Conservation (phyloP, 35 echinoderm and acorn worm species). For the Acanthaster planci region DNA sequence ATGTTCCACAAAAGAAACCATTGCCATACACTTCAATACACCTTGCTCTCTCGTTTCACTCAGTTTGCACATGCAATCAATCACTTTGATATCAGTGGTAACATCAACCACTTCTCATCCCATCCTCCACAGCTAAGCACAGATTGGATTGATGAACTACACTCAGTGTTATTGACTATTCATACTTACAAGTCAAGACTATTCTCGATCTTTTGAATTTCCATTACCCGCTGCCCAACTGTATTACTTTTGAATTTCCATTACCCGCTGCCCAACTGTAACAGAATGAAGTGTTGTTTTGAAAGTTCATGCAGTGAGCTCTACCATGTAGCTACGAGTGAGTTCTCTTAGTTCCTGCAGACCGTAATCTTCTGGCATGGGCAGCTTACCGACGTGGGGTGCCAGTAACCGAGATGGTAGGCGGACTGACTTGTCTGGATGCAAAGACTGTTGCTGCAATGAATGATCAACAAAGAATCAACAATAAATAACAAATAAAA, state of each 20-base stretch:
- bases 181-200: background rate
- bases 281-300: background rate
- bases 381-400: conserved; percentile 83
- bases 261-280: background rate
- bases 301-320: conserved; percentile 54
- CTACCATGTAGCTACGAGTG: conserved; percentile 80
- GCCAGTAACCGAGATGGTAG: conserved; percentile 76
- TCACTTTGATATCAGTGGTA: too few relatives aligned
- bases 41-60: too few relatives aligned
- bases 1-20: too few relatives aligned
- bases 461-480: background rate
- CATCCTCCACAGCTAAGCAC: too few relatives aligned
- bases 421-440: conserved; percentile 9
- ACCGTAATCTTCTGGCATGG: conserved; percentile 93
- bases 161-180: too few relatives aligned
- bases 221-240: background rate
- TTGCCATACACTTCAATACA: too few relatives aligned
- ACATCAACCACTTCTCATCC: too few relatives aligned
- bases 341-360: conserved; percentile 86
- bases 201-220: background rate
- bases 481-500: too few relatives aligned
- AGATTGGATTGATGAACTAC: too few relatives aligned
- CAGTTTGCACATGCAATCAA: too few relatives aligned
- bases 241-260: background rate
- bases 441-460: conserved; percentile 49